Evolutionary conservation across 1,140 invertebrate species (phyloP).

Genomic region (Ctenoplectra terminalis): DNA sequence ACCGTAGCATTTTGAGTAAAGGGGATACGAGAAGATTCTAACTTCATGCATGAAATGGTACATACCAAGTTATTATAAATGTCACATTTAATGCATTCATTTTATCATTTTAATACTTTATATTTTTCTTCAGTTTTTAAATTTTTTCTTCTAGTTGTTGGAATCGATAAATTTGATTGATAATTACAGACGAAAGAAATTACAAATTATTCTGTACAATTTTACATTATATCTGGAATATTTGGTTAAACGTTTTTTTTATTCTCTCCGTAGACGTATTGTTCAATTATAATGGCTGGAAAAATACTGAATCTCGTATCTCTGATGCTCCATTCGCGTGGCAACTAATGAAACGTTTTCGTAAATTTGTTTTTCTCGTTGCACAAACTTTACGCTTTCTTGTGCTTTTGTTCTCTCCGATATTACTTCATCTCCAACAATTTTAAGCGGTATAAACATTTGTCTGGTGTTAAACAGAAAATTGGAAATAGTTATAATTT

Average conservation of each 20-base stretch:
- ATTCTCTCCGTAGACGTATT: background rate
- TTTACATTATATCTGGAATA: too few species aligned
- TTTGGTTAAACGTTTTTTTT: background rate
- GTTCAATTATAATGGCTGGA: background rate
- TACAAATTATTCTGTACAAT: too few species aligned
- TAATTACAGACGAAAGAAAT: too few species aligned
- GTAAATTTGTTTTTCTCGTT: background rate
- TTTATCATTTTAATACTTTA: too few species aligned
- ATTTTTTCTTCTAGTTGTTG: too few species aligned
- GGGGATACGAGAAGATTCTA: background rate
- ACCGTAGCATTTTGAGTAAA: background rate
- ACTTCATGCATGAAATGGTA: background rate
- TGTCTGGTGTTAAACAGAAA: too few species aligned
- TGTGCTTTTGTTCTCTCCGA: background rate
- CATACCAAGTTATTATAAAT: background rate
- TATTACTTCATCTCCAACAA: background rate
- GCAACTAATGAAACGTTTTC: background rate
- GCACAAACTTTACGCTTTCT: background rate
- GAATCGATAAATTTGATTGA: too few species aligned
- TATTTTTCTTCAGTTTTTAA: too few species aligned
- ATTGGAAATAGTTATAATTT: too few species aligned
- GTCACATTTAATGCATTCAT: background rate
- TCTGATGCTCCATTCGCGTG: slow-evolving; percentile 18
- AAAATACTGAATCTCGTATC: background rate
- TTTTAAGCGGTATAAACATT: too few species aligned